Percentiles rank a stretch among this genome's conserved stretches.
phyloP scores from a whole-genome alignment of 2,113 vertebrate species.

The Syngnathus floridae region DNA sequence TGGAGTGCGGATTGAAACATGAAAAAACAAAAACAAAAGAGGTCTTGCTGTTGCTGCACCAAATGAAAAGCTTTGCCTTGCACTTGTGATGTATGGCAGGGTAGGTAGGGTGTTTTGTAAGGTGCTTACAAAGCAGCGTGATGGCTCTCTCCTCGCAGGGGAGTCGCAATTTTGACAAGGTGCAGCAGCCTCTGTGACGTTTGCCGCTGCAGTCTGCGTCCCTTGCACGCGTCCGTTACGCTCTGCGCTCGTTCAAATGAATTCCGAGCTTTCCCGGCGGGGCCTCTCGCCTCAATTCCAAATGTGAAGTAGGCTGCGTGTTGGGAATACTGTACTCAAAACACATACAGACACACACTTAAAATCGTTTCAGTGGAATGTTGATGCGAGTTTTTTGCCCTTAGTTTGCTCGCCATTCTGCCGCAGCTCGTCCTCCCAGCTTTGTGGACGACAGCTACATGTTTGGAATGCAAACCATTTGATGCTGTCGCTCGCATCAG shows the following conservation, averaged over 20 bases:
- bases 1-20: background rate
- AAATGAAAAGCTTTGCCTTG: constrained; percentile 2
- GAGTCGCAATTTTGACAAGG: background rate
- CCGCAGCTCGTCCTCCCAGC: background rate
- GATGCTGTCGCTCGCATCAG: background rate
- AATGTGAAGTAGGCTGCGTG: constrained; percentile 1
- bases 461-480: background rate
- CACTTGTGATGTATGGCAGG: background rate
- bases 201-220: constrained; percentile 2
- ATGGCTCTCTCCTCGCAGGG: background rate
- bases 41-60: background rate
- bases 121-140: constrained; percentile 2
- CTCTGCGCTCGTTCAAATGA: background rate
- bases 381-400: background rate
- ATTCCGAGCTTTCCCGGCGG: background rate
- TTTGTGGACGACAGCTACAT: background rate
- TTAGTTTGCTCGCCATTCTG: background rate
- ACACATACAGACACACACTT: background rate
- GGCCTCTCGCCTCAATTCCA: background rate
- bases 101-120: constrained; percentile 5
- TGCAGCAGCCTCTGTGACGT: constrained; percentile 1
- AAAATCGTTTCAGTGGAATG: background rate
- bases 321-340: too few relatives aligned
- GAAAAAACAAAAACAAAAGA: background rate
- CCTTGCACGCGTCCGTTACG: background rate